Conservation (phyloP, 1,140 invertebrate species). For the Drosophila teissieri region DNA sequence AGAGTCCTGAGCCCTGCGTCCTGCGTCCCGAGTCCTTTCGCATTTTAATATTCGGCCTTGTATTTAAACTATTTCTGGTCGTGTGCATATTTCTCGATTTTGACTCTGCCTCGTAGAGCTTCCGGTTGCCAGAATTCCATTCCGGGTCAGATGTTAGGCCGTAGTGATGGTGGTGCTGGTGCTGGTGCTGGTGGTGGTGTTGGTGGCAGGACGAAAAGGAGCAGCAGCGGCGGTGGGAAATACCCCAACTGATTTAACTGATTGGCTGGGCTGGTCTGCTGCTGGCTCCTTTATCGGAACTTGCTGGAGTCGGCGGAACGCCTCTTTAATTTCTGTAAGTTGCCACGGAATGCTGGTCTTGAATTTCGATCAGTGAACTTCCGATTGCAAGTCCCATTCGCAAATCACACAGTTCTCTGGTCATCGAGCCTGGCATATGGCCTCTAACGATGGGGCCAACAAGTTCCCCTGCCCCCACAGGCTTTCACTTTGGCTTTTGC, state of each 20-base stretch:
- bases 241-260: constrained; percentile 9
- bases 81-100: constrained; percentile 69
- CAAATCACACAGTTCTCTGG: constrained; percentile 24
- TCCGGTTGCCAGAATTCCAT: constrained; percentile 52
- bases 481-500: constrained; percentile 64
- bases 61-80: constrained; percentile 69
- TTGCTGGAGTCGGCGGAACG: neutral
- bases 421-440: constrained; percentile 5
- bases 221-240: neutral
- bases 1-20: neutral
- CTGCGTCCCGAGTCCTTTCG: neutral
- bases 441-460: constrained; percentile 12
- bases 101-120: constrained; percentile 51
- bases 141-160: constrained; percentile 23
- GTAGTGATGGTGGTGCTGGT: neutral
- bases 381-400: neutral
- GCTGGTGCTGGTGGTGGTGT: no score
- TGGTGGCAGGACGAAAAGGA: no score
- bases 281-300: neutral
- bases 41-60: constrained; percentile 68
- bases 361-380: constrained; percentile 1
- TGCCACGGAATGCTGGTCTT: neutral
- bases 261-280: neutral
- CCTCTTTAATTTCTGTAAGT: constrained; percentile 1
- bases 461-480: neutral